Evolutionary conservation across 1,140 invertebrate species (phyloP).

Genomic region (Scaptomyza graminum): DNA sequence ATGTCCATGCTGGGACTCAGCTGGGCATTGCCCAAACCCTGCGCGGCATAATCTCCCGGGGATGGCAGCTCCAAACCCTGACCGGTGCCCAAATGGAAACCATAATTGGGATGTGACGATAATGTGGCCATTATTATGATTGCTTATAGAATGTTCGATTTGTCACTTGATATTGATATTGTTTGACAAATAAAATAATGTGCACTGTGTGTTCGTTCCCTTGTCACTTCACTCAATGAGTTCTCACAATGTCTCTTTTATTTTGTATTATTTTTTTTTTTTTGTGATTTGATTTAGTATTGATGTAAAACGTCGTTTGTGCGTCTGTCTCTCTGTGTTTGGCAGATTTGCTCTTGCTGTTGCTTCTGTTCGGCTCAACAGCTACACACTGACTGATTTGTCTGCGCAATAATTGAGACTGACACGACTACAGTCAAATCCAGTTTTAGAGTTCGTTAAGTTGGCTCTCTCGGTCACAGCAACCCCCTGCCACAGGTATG

Average conservation of each 20-base stretch:
- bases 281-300: conserved; percentile 7
- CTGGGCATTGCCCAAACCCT: conserved; percentile 64
- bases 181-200: conserved; percentile 35
- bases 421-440: conserved; percentile 78
- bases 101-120: conserved; percentile 83
- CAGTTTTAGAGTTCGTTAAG: conserved; percentile 50
- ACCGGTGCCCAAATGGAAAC: conserved; percentile 74
- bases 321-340: conserved; percentile 17
- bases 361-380: conserved; percentile 80
- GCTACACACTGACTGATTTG: conserved; percentile 79
- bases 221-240: conserved; percentile 39
- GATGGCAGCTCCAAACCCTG: conserved; percentile 77
- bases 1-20: conserved; percentile 80
- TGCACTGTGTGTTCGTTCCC: conserved; percentile 39
- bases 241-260: conserved; percentile 23
- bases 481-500: conserved; percentile 41
- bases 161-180: conserved; percentile 47
- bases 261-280: conserved; percentile 13
- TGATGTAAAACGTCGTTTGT: conserved; percentile 26
- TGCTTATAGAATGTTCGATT: conserved; percentile 18
- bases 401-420: conserved; percentile 62
- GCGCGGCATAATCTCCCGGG: conserved; percentile 73
- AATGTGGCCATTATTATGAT: conserved; percentile 68
- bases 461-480: conserved; percentile 19
- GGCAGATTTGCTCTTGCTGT: conserved; percentile 44